Evolutionary conservation across 2,113 vertebrate species (phyloP), one percentile per base, ranked within the genome.

Genomic region (Crotophaga sulcirostris): DNA sequence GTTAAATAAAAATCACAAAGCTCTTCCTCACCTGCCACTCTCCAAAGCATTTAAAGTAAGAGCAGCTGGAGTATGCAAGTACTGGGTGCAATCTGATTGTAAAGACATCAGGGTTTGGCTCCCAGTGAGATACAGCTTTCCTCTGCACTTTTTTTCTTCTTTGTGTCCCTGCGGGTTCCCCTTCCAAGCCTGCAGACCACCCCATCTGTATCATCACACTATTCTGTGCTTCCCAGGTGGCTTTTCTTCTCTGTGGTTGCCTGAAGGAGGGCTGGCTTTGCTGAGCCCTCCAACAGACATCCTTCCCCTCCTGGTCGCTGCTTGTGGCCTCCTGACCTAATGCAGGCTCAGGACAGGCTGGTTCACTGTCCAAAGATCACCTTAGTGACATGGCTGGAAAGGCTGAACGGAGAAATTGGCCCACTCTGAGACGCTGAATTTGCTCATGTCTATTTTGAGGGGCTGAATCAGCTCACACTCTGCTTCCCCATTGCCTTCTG

Each of bases 1-100:
- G 31, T 24, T 78, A 74, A 87, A 69, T 31, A 83, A 55, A 93
- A 85, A 47, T 40, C 40, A 1, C 20, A 34, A 58, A 24, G 14
- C 26, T 90, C 66, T 33, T 83, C 11, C 12, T 80, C 20, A 42
- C 10, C 12, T 75, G 49, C 7, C 14, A 20, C 17, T 72, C 11
- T 92, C 47, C 38, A 79, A 47, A 76, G 67, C 7, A 2, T 28
- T 74, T 72, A 67, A 84, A 77, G 74, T 3, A 24, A 54, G 64
- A 69, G 60, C 1, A 4, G 36, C 4, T 54, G 36, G 38, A 84
- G 55, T 54, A 84, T 13, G 42, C 11, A 21, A 25, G 29, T 26
- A 9, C 24, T 67, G 20, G 47, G 5, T 0, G 1, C 15, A 20
- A 73, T 1, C 3, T 55, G 44, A 52, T 1, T 33, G 16, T 60